A percentile compares a stretch with the other conserved stretches of the same genome.
These are phyloP conservation scores for Helicoverpa armigera DNA, from an alignment of 1,140 invertebrate species.

Conservation along the genomic window DNA sequence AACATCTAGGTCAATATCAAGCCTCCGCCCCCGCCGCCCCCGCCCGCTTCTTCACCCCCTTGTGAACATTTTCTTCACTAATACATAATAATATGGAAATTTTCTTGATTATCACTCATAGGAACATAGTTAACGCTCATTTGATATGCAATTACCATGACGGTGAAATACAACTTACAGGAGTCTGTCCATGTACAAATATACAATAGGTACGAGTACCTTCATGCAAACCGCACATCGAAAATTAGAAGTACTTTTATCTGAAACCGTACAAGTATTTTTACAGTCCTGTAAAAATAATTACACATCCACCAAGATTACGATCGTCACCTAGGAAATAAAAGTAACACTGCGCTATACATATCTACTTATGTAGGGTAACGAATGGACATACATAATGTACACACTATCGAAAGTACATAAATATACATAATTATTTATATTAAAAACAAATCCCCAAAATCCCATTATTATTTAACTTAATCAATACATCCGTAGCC, in stretches of 20 bases:
- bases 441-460: neutral
- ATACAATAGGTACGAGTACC: too few species aligned
- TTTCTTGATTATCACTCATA: slow-evolving; percentile 23
- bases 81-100: slow-evolving; percentile 73
- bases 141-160: slow-evolving; percentile 28
- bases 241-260: too few species aligned
- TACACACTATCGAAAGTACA: too few species aligned
- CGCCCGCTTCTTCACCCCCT: slow-evolving; percentile 64
- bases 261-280: too few species aligned
- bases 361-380: too few species aligned
- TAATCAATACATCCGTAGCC: neutral
- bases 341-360: too few species aligned
- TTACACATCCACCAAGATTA: too few species aligned
- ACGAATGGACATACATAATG: too few species aligned
- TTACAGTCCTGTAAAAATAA: too few species aligned
- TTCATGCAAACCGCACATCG: too few species aligned
- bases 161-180: neutral
- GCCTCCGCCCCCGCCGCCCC: slow-evolving; percentile 72
- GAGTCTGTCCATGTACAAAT: neutral
- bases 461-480: neutral
- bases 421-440: too few species aligned
- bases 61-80: slow-evolving; percentile 71
- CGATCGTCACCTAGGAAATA: too few species aligned
- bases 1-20: slow-evolving; percentile 87
- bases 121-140: slow-evolving; percentile 13